Evolutionary conservation across 2,797 vertebrate species (phyloP).

Genomic region (Danionella dracula): DNA sequence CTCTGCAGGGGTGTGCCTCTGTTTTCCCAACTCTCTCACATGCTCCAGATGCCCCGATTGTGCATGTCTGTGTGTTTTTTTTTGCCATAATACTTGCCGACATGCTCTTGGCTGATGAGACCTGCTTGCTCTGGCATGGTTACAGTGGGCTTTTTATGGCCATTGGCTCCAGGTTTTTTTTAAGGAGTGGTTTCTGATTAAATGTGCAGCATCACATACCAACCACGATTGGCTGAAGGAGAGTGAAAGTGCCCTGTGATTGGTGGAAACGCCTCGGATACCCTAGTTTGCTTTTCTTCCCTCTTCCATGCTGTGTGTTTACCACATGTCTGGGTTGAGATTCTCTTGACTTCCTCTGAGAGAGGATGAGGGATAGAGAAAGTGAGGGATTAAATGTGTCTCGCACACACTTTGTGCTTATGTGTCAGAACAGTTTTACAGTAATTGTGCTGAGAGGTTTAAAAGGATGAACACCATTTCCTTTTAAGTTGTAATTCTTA

Average conservation of each 20-base stretch:
- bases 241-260: slow-evolving; percentile 45
- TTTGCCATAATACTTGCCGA: slow-evolving; percentile 7
- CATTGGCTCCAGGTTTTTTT: slow-evolving; percentile 57
- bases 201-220: slow-evolving; percentile 44
- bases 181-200: slow-evolving; percentile 51
- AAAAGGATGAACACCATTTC: neutral
- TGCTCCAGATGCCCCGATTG: slow-evolving; percentile 65
- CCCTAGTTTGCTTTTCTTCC: slow-evolving; percentile 48
- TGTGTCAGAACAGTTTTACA: slow-evolving; percentile 4
- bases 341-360: slow-evolving; percentile 24
- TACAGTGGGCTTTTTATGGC: slow-evolving; percentile 58
- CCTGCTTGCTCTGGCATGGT: slow-evolving; percentile 72
- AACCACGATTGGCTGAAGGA: slow-evolving; percentile 52
- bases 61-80: slow-evolving; percentile 50
- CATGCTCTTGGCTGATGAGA: slow-evolving; percentile 30
- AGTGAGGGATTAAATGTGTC: slow-evolving; percentile 19
- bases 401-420: slow-evolving; percentile 9
- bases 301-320: slow-evolving; percentile 40
- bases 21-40: slow-evolving; percentile 68
- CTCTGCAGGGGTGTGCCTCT: slow-evolving; percentile 62
- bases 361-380: neutral
- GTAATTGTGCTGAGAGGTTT: neutral
- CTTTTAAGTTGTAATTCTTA: neutral
- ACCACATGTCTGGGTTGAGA: slow-evolving; percentile 22
- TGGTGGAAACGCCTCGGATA: slow-evolving; percentile 53